phyloP scores from a whole-genome alignment of 2,888 invertebrate genomes.

The Bhutanitis thaidina region DNA sequence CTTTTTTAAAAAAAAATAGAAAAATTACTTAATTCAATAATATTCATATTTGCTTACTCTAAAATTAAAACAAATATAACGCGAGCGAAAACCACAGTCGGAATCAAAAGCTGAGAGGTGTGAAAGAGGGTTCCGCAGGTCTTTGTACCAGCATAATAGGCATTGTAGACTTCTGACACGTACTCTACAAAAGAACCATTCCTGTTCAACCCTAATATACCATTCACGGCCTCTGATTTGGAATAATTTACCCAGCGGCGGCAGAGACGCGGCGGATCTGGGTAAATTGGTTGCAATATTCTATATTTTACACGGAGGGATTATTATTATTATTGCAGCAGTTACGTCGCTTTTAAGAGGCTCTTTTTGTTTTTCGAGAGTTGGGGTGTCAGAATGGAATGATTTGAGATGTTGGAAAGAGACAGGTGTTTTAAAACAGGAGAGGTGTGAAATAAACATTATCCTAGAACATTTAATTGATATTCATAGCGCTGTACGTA shows the following conservation, averaged over 20 bases:
- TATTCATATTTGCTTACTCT: not conserved
- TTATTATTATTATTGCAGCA: constrained; percentile 29
- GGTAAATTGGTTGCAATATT: constrained; percentile 26
- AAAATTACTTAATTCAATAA: too few relatives aligned
- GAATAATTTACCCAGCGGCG: constrained; percentile 17
- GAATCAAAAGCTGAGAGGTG: constrained; percentile 49
- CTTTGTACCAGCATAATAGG: constrained; percentile 51
- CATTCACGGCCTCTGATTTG: constrained; percentile 22
- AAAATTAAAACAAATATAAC: constrained; percentile 6
- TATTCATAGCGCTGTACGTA: constrained; percentile 9
- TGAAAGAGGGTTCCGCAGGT: constrained; percentile 45
- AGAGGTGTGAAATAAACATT: constrained; percentile 18
- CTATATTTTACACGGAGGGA: constrained; percentile 28
- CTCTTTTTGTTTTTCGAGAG: constrained; percentile 29
- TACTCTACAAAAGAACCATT: constrained; percentile 26
- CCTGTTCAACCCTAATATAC: constrained; percentile 24
- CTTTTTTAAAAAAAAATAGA: too few relatives aligned
- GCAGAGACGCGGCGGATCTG: constrained; percentile 22
- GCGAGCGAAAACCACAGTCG: constrained; percentile 30
- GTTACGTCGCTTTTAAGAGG: constrained; percentile 24
- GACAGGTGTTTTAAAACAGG: constrained; percentile 4
- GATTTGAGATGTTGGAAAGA: constrained; percentile 17
- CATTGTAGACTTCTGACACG: constrained; percentile 52
- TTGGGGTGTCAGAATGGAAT: constrained; percentile 23
- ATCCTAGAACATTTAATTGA: constrained; percentile 15